A percentile compares a stretch with the other conserved stretches of the same genome.
These are phyloP conservation scores for Paracentrotus lividus DNA, from an alignment of 53 echinoderm and acorn worm species.

Conservation along the genomic window DNA sequence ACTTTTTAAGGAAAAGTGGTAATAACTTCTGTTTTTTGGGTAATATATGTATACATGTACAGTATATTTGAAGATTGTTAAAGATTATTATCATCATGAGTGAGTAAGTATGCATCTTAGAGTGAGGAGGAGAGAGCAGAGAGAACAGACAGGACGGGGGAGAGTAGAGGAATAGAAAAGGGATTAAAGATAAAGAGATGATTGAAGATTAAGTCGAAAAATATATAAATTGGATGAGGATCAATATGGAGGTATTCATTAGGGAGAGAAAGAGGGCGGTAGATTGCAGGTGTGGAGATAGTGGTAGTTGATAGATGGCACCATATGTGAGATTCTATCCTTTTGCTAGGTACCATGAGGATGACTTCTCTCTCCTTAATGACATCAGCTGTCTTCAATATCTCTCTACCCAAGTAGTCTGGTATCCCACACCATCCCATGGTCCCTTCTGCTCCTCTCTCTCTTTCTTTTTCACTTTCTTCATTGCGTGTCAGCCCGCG, in stretches of 20 bases:
- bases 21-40: background rate
- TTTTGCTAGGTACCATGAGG: constrained; percentile 49
- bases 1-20: background rate
- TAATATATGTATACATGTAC: background rate
- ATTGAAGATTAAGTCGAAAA: no score
- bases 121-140: background rate
- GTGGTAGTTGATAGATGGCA: constrained; percentile 27
- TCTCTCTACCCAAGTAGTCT: constrained; percentile 26
- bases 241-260: background rate
- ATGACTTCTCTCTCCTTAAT: constrained; percentile 59
- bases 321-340: constrained; percentile 55
- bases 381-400: constrained; percentile 64
- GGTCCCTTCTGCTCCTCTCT: background rate
- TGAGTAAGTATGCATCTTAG: background rate
- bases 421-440: no score
- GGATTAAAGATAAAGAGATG: background rate
- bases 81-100: background rate
- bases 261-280: background rate
- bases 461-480: background rate
- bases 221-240: background rate
- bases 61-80: background rate
- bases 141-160: background rate
- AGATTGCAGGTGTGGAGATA: constrained; percentile 15
- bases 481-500: constrained; percentile 52
- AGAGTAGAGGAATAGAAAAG: background rate